phyloP scores from a whole-genome alignment of 2,888 invertebrate genomes.

The Drosophila peninsularis region DNA sequence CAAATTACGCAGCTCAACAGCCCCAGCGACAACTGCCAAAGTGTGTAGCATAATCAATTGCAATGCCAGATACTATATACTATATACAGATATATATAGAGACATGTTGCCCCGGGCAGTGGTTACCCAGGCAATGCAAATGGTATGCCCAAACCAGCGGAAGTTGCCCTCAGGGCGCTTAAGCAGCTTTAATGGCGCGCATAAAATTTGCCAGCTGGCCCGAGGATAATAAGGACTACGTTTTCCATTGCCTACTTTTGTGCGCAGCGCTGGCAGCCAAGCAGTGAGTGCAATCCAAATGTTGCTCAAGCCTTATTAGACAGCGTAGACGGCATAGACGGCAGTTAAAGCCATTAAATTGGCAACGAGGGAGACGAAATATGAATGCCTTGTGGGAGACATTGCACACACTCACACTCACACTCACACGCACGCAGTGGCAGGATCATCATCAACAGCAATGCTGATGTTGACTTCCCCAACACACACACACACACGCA shows the following conservation, averaged over 20 bases:
- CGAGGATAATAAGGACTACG: constrained; percentile 37
- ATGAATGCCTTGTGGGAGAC: constrained; percentile 20
- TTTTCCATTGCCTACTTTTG: constrained; percentile 64
- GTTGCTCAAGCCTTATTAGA: constrained; percentile 58
- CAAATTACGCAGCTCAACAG: constrained; percentile 33
- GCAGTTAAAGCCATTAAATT: constrained; percentile 21
- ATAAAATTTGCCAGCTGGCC: constrained; percentile 54
- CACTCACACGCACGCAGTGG: not conserved
- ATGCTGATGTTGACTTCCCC: constrained; percentile 9
- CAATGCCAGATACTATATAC: constrained; percentile 27
- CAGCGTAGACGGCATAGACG: constrained; percentile 20
- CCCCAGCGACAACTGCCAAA: constrained; percentile 20
- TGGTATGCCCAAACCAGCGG: constrained; percentile 17
- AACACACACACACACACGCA: constrained; percentile 9
- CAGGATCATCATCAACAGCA: constrained; percentile 8
- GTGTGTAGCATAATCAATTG: constrained; percentile 52
- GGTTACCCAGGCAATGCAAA: constrained; percentile 53
- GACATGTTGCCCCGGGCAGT: constrained; percentile 32
- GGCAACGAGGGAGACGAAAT: constrained; percentile 9
- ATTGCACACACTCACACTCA: not conserved
- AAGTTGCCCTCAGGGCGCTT: constrained; percentile 60
- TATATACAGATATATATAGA: constrained; percentile 6
- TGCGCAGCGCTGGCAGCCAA: constrained; percentile 37
- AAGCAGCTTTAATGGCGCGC: constrained; percentile 74
- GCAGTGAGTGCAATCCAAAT: constrained; percentile 62